These are phyloP conservation scores for Solea solea DNA, from an alignment of 2,113 vertebrate genomes.

Conservation along the genomic window DNA sequence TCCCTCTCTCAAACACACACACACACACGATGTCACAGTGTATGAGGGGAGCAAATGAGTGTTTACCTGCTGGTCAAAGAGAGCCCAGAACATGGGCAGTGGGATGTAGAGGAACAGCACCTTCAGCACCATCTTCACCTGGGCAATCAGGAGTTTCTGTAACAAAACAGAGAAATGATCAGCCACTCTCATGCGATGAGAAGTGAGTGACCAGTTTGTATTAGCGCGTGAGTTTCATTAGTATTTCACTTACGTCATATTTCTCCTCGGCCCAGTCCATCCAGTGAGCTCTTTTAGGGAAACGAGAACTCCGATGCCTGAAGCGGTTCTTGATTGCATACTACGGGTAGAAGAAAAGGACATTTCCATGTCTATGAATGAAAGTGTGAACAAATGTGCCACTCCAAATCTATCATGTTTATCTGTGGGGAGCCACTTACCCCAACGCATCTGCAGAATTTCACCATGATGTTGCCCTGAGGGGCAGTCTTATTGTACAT, in stretches of 20 bases:
- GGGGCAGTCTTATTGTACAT: conserved; percentile 91
- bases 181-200: not conserved
- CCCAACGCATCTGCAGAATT: conserved; percentile 87
- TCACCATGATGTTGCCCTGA: conserved; percentile 89
- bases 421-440: conserved; percentile 79
- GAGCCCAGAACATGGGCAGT: conserved; percentile 98
- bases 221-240: not conserved
- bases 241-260: conserved; percentile 83
- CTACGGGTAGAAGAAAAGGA: conserved; percentile 71
- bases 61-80: conserved; percentile 96
- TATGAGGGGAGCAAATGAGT: no score
- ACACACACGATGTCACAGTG: not conserved
- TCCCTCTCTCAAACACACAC: not conserved
- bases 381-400: not conserved
- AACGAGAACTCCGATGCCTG: conserved; percentile 79
- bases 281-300: conserved; percentile 90
- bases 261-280: conserved; percentile 96
- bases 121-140: conserved; percentile 93
- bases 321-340: conserved; percentile 92
- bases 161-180: conserved; percentile 11
- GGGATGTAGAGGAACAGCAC: conserved; percentile 97
- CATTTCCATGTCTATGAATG: not conserved
- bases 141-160: conserved; percentile 90
- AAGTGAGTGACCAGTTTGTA: no score
- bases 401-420: not conserved